Percentiles rank a stretch among this genome's conserved stretches.
Evolutionary conservation across 64 coral and sea anemone genomes (phyloP).

Genomic region (Montipora capricornis): DNA sequence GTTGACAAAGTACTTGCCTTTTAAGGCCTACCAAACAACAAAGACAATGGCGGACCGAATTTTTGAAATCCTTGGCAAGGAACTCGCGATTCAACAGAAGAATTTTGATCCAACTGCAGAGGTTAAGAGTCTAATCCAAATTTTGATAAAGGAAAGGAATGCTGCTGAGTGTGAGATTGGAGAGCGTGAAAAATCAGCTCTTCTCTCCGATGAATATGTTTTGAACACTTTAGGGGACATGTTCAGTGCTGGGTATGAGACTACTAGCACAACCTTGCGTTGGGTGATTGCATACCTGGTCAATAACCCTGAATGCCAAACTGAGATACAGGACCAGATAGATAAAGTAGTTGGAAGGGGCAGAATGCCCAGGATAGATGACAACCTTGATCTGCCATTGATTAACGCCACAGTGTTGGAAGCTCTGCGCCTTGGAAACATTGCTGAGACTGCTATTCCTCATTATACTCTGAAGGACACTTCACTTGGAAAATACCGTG

Average conservation of each 20-base stretch:
- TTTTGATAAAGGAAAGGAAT: slow-evolving; percentile 19
- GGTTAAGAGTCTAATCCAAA: slow-evolving; percentile 18
- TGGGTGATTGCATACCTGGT: slow-evolving; percentile 77
- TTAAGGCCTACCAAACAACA: slow-evolving; percentile 27
- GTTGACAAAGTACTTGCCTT: slow-evolving; percentile 63
- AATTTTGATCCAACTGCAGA: neutral
- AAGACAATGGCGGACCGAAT: neutral
- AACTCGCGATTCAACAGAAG: slow-evolving; percentile 28
- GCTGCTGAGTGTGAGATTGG: slow-evolving; percentile 36
- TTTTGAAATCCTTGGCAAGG: slow-evolving; percentile 21
- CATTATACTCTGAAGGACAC: slow-evolving; percentile 71
- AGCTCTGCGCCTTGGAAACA: slow-evolving; percentile 62
- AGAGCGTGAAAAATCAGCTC: slow-evolving; percentile 11
- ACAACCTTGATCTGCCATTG: slow-evolving; percentile 23
- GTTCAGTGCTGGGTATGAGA: slow-evolving; percentile 77
- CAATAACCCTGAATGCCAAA: slow-evolving; percentile 58
- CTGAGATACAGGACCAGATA: slow-evolving; percentile 39
- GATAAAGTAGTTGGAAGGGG: slow-evolving; percentile 56
- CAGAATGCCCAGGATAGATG: slow-evolving; percentile 48
- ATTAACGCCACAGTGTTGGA: slow-evolving; percentile 60
- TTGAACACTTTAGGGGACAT: slow-evolving; percentile 60
- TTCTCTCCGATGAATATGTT: slow-evolving; percentile 65
- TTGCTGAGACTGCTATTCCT: slow-evolving; percentile 25
- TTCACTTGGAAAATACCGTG: slow-evolving; percentile 43
- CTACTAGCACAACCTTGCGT: slow-evolving; percentile 54